These are phyloP conservation scores for Heloderma charlesbogerti DNA, from an alignment of 2,113 vertebrate genomes.

Conservation along the genomic window DNA sequence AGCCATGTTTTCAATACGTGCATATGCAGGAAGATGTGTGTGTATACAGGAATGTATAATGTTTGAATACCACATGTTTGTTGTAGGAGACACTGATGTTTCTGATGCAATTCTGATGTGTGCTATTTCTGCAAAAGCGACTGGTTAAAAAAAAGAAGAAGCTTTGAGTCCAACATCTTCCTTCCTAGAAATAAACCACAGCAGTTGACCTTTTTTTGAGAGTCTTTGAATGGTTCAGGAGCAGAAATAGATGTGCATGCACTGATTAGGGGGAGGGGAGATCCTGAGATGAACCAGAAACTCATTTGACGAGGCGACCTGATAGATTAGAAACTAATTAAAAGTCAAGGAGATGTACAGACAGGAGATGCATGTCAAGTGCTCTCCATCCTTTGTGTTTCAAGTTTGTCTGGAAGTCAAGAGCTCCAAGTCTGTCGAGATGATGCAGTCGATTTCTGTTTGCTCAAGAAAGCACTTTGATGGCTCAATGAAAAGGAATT, in stretches of 20 bases:
- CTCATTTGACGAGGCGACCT: conserved; percentile 55
- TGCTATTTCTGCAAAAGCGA: not conserved
- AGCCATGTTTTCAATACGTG: not conserved
- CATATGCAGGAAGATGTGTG: not conserved
- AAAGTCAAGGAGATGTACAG: conserved; percentile 29
- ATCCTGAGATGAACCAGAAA: conserved; percentile 30
- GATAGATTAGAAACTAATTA: conserved; percentile 46
- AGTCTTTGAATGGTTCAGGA: conserved; percentile 50
- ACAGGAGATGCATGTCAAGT: conserved; percentile 38
- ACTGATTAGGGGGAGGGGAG: not conserved
- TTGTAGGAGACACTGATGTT: not conserved
- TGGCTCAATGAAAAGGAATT: conserved; percentile 60
- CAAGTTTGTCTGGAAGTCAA: conserved; percentile 53
- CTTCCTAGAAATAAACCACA: not conserved
- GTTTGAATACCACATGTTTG: not conserved
- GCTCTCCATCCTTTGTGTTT: conserved; percentile 46
- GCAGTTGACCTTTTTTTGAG: conserved; percentile 51
- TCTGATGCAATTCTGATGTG: not conserved
- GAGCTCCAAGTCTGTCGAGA: conserved; percentile 42
- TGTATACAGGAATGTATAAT: not conserved
- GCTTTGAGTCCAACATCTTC: not conserved
- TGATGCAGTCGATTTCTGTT: conserved; percentile 53
- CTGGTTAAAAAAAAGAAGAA: not conserved
- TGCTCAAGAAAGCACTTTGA: conserved; percentile 55
- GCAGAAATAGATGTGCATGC: conserved; percentile 35